phyloP scores from a whole-genome alignment of 1,140 invertebrate species.

The Diorhabda elongata region DNA sequence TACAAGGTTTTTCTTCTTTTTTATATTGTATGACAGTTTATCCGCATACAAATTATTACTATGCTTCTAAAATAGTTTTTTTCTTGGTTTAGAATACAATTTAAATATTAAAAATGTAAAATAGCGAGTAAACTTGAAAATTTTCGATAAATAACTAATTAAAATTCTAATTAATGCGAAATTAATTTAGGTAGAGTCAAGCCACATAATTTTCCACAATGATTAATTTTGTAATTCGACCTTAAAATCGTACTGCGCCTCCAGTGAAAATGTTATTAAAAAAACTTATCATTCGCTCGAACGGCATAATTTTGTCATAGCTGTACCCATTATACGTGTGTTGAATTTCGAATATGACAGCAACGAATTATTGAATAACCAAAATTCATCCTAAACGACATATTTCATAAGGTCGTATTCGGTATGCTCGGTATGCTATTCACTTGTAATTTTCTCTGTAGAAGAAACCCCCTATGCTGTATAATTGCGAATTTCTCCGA shows the following conservation, averaged over 20 bases:
- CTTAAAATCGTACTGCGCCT: constrained; percentile 15
- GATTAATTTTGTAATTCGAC: constrained; percentile 7
- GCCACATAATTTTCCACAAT: constrained; percentile 11
- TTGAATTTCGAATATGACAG: constrained; percentile 6
- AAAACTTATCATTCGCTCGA: constrained; percentile 27
- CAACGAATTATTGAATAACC: not conserved
- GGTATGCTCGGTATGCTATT: not conserved
- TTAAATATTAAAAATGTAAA: no score
- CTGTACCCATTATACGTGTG: constrained; percentile 23
- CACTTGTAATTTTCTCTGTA: constrained; percentile 10
- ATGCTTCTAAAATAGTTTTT: no score
- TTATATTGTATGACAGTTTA: no score
- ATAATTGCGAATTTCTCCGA: constrained; percentile 27
- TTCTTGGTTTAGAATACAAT: no score
- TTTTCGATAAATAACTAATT: constrained; percentile 4
- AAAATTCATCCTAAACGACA: not conserved
- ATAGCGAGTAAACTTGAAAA: no score
- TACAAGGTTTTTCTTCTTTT: no score
- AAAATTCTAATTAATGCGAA: constrained; percentile 6
- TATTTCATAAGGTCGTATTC: constrained; percentile 5
- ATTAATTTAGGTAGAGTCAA: constrained; percentile 6
- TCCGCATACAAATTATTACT: no score
- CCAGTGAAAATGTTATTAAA: constrained; percentile 31
- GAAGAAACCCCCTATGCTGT: constrained; percentile 15
- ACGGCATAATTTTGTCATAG: constrained; percentile 32